phyloP scores from a whole-genome alignment of 2,797 vertebrate genomes.

The Enteromius unitaeniatus region DNA sequence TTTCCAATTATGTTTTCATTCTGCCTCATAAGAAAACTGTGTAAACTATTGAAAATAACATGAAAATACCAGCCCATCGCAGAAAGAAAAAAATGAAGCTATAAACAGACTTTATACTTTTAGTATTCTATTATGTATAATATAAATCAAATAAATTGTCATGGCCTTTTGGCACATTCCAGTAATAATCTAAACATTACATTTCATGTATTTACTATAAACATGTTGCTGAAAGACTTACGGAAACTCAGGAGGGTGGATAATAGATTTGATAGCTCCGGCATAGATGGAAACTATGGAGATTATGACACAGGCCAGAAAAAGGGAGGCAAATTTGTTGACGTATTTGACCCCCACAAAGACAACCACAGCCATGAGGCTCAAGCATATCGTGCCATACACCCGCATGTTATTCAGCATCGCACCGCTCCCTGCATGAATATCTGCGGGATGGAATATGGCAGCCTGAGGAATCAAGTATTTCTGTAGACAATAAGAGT shows the following conservation, averaged over 20 bases:
- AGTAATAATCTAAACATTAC: not conserved
- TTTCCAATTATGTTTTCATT: not conserved
- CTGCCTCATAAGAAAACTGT: not conserved
- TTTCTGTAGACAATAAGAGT: conserved; percentile 79
- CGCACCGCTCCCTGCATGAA: conserved; percentile 83
- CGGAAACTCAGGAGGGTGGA: conserved; percentile 93
- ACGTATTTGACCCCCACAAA: conserved; percentile 98
- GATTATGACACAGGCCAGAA: conserved; percentile 96
- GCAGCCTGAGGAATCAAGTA: conserved; percentile 94
- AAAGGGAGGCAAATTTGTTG: conserved; percentile 97
- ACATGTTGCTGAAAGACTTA: conserved; percentile 77
- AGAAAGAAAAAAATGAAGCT: not conserved
- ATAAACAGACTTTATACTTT: not conserved
- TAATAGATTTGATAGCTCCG: conserved; percentile 92
- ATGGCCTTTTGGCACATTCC: not conserved
- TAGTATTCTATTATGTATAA: not conserved
- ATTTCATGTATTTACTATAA: not conserved
- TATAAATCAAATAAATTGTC: not conserved
- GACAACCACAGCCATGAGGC: conserved; percentile 94
- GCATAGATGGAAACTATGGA: conserved; percentile 98
- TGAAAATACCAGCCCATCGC: not conserved
- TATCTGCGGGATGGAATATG: conserved; percentile 86
- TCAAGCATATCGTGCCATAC: conserved; percentile 95
- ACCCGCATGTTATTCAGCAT: conserved; percentile 97
- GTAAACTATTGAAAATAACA: not conserved